Conservation (phyloP, 2,888 invertebrate genomes). For the Polyploca ridens region DNA sequence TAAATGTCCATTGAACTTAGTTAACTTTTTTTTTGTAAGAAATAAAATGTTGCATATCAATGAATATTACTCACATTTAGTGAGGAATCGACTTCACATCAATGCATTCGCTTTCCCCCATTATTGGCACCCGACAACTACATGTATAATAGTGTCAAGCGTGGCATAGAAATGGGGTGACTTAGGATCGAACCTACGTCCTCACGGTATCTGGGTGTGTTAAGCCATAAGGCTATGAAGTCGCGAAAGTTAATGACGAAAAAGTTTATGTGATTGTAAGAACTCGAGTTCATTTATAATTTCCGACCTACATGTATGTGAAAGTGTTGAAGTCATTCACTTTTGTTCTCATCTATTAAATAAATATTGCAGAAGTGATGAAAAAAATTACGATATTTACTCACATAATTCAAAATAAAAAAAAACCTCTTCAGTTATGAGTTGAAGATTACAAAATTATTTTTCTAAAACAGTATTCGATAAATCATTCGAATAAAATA, state of each 20-base stretch:
- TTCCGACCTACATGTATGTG: too few relatives aligned
- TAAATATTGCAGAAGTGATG: too few relatives aligned
- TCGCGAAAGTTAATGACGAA: background rate
- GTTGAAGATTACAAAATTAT: too few relatives aligned
- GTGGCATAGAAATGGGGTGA: conserved; percentile 78
- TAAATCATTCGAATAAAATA: background rate
- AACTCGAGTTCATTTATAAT: background rate
- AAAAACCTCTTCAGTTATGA: too few relatives aligned
- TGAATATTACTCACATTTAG: conserved; percentile 55
- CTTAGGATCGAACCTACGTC: conserved; percentile 60
- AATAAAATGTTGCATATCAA: conserved; percentile 61
- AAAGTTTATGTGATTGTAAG: background rate
- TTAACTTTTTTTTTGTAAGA: conserved; percentile 11
- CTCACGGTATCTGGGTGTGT: conserved; percentile 5
- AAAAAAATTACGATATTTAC: too few relatives aligned
- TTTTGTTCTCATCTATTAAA: too few relatives aligned
- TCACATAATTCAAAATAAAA: too few relatives aligned
- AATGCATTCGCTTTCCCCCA: conserved; percentile 65
- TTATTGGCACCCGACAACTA: conserved; percentile 74
- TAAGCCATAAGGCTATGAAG: conserved; percentile 36
- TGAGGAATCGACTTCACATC: conserved; percentile 68
- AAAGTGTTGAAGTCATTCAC: too few relatives aligned
- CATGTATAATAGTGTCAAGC: conserved; percentile 73
- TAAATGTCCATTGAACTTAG: background rate
- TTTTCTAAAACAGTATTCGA: background rate